phyloP scores from a whole-genome alignment of 2,113 vertebrate species.

The Equus quagga region DNA sequence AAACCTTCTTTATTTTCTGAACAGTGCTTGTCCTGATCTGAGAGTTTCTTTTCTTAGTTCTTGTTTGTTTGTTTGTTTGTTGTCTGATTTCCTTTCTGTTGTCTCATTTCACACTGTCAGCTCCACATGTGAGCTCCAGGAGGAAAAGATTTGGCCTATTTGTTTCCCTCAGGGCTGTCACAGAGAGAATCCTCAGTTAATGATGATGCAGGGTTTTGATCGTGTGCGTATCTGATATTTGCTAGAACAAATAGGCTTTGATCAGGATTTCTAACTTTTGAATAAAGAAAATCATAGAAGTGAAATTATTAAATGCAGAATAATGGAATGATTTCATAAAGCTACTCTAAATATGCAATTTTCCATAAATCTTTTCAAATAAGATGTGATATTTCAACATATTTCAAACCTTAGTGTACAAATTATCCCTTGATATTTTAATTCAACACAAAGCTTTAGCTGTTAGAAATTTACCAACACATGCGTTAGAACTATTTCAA shows the following conservation, averaged over 20 bases:
- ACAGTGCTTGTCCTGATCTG: not conserved
- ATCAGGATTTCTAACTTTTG: not conserved
- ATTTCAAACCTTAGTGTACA: conserved; percentile 19
- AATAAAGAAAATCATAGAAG: not conserved
- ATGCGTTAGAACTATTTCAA: conserved; percentile 16
- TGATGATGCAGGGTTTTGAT: not conserved
- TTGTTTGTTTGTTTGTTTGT: not conserved
- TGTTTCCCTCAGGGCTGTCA: not conserved
- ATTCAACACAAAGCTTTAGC: not conserved
- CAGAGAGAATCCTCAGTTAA: not conserved
- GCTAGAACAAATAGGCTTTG: not conserved
- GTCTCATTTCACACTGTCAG: not conserved
- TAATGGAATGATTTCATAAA: conserved; percentile 5
- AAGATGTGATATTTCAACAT: conserved; percentile 7
- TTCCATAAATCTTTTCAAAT: conserved; percentile 1
- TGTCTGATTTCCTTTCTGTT: not conserved
- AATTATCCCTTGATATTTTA: conserved; percentile 59
- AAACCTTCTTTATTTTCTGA: not conserved
- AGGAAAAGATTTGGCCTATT: not conserved
- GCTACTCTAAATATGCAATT: not conserved
- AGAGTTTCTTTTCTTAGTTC: not conserved
- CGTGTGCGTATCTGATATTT: not conserved
- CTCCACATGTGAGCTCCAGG: not conserved
- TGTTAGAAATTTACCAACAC: conserved; percentile 32
- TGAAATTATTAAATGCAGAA: not conserved